phyloP scores from a whole-genome alignment of 1,140 invertebrate species.

The Phocides pigmalion region DNA sequence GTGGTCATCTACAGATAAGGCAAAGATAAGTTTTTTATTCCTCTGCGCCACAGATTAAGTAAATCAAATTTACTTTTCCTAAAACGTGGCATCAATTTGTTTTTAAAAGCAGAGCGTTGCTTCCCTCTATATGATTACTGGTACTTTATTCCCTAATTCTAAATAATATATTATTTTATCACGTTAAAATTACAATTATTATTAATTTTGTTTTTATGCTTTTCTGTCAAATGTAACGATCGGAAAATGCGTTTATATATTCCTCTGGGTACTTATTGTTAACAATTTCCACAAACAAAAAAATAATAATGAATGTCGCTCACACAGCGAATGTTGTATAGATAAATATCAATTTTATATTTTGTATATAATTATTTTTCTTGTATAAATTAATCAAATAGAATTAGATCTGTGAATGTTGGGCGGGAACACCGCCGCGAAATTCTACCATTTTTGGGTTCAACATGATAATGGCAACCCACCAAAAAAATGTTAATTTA shows the following conservation, averaged over 20 bases:
- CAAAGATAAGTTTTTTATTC: conserved; percentile 1
- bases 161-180: conserved; percentile 22
- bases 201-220: conserved; percentile 28
- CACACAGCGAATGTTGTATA: conserved; percentile 67
- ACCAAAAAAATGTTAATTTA: conserved; percentile 59
- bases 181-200: conserved; percentile 23
- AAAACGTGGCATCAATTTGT: background rate
- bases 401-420: conserved; percentile 68
- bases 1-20: conserved; percentile 6
- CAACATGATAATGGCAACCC: conserved; percentile 47
- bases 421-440: conserved; percentile 41
- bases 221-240: conserved; percentile 20
- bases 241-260: conserved; percentile 38
- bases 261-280: conserved; percentile 73
- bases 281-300: conserved; percentile 56
- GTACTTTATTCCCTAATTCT: conserved; percentile 18
- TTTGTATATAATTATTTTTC: conserved; percentile 79
- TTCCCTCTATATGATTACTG: conserved; percentile 14
- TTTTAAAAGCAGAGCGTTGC: background rate
- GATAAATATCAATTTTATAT: conserved; percentile 77
- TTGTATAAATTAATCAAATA: conserved; percentile 79
- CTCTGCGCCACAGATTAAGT: background rate
- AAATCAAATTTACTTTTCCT: background rate
- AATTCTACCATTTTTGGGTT: conserved; percentile 51
- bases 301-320: conserved; percentile 47